Evolutionary conservation across 2,797 vertebrate genomes (phyloP).

Genomic region (Rousettus madagascariensis): DNA sequence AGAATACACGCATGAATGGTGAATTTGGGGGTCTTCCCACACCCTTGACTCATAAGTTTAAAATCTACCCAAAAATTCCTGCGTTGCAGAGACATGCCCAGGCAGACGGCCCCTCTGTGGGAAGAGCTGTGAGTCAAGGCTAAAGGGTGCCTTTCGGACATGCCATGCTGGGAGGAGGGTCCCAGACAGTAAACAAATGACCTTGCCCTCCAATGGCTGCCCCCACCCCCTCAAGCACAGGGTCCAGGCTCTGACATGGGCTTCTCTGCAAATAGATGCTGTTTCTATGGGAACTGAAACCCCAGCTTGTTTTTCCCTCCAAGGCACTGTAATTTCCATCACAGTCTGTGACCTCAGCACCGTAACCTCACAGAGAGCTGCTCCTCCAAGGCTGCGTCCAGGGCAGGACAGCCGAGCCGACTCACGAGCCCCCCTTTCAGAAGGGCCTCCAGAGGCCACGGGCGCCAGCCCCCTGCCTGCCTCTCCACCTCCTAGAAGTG

Average conservation of each 20-base stretch:
- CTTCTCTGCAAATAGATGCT: slow-evolving; percentile 46
- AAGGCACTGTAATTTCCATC: slow-evolving; percentile 65
- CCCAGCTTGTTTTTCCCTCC: slow-evolving; percentile 54
- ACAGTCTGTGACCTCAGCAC: not conserved
- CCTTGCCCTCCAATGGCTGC: not conserved
- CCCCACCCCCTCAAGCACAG: not conserved
- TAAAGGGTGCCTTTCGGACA: not conserved
- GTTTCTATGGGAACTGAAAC: slow-evolving; percentile 72
- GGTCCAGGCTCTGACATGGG: slow-evolving; percentile 41
- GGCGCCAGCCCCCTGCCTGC: not conserved
- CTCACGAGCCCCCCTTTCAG: not conserved
- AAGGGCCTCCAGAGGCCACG: not conserved
- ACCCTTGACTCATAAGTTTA: slow-evolving; percentile 30
- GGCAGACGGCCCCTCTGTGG: not conserved
- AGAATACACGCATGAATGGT: not conserved
- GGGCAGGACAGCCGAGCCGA: not conserved
- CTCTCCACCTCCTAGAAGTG: not conserved
- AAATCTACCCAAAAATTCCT: slow-evolving; percentile 8
- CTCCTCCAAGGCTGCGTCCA: not conserved
- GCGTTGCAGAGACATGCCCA: not conserved
- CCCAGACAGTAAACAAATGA: not conserved
- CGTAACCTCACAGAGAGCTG: not conserved
- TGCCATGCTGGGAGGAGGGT: not conserved
- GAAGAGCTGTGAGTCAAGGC: not conserved
- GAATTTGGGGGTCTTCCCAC: not conserved